Conservation (phyloP, 2,797 vertebrate species). For the Oreochromis mossambicus region DNA sequence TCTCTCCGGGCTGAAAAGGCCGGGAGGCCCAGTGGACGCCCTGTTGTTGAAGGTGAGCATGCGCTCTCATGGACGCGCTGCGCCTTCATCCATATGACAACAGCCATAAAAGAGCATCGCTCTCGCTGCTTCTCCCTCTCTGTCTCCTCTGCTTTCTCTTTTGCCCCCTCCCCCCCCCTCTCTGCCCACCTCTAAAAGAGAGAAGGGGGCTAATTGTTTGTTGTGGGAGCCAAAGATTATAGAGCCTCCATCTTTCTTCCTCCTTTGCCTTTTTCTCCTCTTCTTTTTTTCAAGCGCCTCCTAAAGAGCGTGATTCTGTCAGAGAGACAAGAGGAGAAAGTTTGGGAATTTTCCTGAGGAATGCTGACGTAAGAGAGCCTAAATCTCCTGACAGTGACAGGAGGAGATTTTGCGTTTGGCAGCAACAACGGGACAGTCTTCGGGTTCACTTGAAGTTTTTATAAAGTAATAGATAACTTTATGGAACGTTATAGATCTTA, state of each 20-base stretch:
- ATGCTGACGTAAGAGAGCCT: conserved; percentile 47
- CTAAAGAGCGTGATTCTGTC: conserved; percentile 72
- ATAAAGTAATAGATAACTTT: neutral
- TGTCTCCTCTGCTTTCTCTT: conserved; percentile 58
- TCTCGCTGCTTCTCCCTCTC: conserved; percentile 60
- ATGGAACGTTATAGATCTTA: neutral
- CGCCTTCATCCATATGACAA: conserved; percentile 84
- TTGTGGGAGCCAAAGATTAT: conserved; percentile 82
- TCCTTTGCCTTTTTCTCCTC: conserved; percentile 60
- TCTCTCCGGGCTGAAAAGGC: conserved; percentile 82
- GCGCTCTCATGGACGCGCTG: conserved; percentile 76
- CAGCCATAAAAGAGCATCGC: conserved; percentile 85
- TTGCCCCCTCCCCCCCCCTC: conserved; percentile 10
- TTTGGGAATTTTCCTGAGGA: conserved; percentile 58
- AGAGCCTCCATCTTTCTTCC: conserved; percentile 73
- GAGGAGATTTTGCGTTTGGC: neutral
- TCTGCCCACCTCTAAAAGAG: conserved; percentile 67
- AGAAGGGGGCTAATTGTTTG: conserved; percentile 82
- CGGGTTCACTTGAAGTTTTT: neutral
- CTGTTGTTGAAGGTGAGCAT: conserved; percentile 86
- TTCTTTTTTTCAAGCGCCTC: conserved; percentile 55
- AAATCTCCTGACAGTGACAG: conserved; percentile 46
- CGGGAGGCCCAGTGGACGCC: conserved; percentile 77
- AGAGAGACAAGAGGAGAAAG: conserved; percentile 63
- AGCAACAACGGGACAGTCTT: neutral